phyloP scores from a whole-genome alignment of 2,113 vertebrate species.

The Pachyramphus minor region DNA sequence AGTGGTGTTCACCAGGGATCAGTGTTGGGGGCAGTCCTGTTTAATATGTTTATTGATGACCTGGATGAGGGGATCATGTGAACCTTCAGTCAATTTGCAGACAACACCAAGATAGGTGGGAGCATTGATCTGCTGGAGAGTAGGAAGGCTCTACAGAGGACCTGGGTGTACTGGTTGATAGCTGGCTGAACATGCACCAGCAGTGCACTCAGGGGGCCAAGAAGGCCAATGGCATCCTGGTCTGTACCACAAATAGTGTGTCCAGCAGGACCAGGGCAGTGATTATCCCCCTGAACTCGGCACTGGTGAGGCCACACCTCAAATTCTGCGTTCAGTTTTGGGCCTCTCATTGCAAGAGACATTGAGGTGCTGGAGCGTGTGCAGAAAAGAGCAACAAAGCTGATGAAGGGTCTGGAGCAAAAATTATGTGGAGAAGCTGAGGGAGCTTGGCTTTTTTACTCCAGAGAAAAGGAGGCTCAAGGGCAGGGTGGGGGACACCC shows the following conservation, averaged over 20 bases:
- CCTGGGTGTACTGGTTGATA: not conserved
- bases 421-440: not conserved
- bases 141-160: not conserved
- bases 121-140: not conserved
- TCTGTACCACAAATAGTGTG: not conserved
- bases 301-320: not conserved
- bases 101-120: not conserved
- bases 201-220: not conserved
- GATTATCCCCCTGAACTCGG: not conserved
- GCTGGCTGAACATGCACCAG: not conserved
- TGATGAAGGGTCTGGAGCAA: not conserved
- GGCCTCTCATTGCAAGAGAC: not conserved
- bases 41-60: not conserved
- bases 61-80: accelerated
- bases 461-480: not conserved
- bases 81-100: not conserved
- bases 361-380: not conserved
- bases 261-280: not conserved
- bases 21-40: not conserved
- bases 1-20: not conserved
- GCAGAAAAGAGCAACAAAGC: not conserved
- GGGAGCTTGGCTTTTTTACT: not conserved
- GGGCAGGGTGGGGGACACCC: not conserved
- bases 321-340: not conserved
- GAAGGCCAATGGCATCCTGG: not conserved